Evolutionary conservation across 2,888 invertebrate species (phyloP), one percentile per base, ranked within the genome.

Genomic region (Hipparchia sbordonii): DNA sequence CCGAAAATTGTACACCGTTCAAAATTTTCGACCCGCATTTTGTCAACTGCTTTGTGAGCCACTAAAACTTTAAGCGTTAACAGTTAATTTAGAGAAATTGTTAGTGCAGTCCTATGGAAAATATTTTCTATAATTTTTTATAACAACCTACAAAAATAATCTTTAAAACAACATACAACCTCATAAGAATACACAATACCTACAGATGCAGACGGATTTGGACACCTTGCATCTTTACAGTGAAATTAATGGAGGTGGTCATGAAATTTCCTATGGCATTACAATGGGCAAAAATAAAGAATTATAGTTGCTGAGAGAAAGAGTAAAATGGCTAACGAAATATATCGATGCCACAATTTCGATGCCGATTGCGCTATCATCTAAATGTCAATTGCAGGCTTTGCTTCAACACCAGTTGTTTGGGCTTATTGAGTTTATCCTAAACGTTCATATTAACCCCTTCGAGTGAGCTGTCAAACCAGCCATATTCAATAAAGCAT

Each of bases 371-470:
- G 87, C 87, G 90, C 87, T 89, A 89, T 89, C 90, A 83, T 83
- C 81, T 80, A 85, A 85, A 86, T 85, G 93, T 93, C 93, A 93
- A 89, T 89, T 84, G 90, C 93, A 93, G 92, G 87, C 89, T 88
- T 81, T 83, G 84, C 87, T 84, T 84, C 89, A 86, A 87, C 92
- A 91, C 92, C 92, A 85, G 92, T 93, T 92, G 93, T 91, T 88
- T 88, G 87, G 84, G 87, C 88, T 93, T 93, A 93, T 93, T 93
- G 90, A 85, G 86, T 91, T 90, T 87, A 90, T 89, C 89, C 91
- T 87, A 87, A 91, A 86, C 91, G 89, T 86, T 92, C 86, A 92
- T 92, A 92, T 92, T 90, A 92, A 93, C 93, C 93, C 92, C 89
- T 93, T 91, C 90, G 82, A 87, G 85, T 83, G 88, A 92, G 89